phyloP scores from a whole-genome alignment of 37 sponge, comb jelly and placozoan species.

The Theonella swinhoei region DNA sequence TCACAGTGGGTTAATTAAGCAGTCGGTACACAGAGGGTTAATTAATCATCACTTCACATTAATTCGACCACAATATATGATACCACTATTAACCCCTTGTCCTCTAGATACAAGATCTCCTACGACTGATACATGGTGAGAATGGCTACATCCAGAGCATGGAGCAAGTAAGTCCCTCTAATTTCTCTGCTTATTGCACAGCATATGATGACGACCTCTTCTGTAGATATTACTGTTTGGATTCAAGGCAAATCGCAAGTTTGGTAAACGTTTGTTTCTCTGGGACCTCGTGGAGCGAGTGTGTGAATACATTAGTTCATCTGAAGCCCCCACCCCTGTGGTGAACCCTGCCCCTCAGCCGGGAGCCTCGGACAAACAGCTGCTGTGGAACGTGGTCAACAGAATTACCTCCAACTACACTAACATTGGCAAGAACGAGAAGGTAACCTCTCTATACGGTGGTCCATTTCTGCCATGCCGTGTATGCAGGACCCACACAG shows the following conservation, averaged over 20 bases:
- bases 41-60: no score
- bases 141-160: constrained; percentile 37
- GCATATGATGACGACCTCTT: no score
- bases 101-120: constrained; percentile 25
- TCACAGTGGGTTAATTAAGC: no score
- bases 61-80: no score
- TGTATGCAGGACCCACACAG: background rate
- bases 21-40: no score
- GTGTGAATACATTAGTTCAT: constrained; percentile 5
- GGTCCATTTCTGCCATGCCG: background rate
- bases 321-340: background rate
- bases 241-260: constrained; percentile 51
- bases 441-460: no score
- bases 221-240: constrained; percentile 32
- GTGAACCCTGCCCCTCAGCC: constrained; percentile 9
- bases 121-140: constrained; percentile 45
- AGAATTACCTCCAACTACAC: constrained; percentile 42
- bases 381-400: constrained; percentile 26
- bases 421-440: constrained; percentile 64
- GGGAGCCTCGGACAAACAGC: constrained; percentile 4
- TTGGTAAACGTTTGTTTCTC: constrained; percentile 39
- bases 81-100: background rate
- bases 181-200: no score
- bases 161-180: constrained; percentile 26
- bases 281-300: constrained; percentile 65